A percentile compares a stretch with the other conserved stretches of the same genome.
Conservation (phyloP, 1,140 invertebrate genomes). For the Aleiodes sp. region DNA sequence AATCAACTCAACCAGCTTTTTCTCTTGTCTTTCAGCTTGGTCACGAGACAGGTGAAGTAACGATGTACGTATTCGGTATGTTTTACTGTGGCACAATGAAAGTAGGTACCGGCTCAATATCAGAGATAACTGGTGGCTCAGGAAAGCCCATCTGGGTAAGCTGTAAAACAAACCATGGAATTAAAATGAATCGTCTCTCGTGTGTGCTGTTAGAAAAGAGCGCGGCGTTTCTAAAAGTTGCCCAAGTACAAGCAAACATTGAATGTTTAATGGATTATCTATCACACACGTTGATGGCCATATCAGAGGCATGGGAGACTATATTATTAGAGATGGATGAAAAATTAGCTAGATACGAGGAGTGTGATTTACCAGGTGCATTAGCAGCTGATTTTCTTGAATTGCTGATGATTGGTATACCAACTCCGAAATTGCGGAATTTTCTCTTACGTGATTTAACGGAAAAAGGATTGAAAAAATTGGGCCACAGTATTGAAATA, state of each 20-base stretch:
- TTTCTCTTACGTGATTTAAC: slow-evolving; percentile 88
- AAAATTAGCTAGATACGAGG: slow-evolving; percentile 89
- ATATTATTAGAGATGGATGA: slow-evolving; percentile 94
- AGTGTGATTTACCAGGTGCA: slow-evolving; percentile 78
- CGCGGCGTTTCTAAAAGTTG: slow-evolving; percentile 59
- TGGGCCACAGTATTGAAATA: slow-evolving; percentile 91
- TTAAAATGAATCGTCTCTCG: slow-evolving; percentile 50
- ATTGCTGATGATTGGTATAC: slow-evolving; percentile 86
- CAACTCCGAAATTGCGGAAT: slow-evolving; percentile 81
- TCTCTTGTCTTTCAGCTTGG: slow-evolving; percentile 73
- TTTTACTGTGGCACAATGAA: slow-evolving; percentile 80
- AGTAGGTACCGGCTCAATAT: slow-evolving; percentile 61
- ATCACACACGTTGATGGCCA: slow-evolving; percentile 80
- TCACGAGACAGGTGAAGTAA: slow-evolving; percentile 76
- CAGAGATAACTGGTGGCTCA: slow-evolving; percentile 54
- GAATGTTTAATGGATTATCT: slow-evolving; percentile 72
- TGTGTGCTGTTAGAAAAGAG: slow-evolving; percentile 56
- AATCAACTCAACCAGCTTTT: background rate
- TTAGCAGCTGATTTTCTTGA: slow-evolving; percentile 92
- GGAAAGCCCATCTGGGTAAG: slow-evolving; percentile 57
- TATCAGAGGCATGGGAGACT: slow-evolving; percentile 94
- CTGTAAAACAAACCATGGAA: slow-evolving; percentile 46
- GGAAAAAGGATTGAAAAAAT: slow-evolving; percentile 94
- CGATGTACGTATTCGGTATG: slow-evolving; percentile 85
- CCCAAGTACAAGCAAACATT: slow-evolving; percentile 60